Evolutionary conservation across 2,113 vertebrate genomes (phyloP).

Genomic region (Sylvia atricapilla): DNA sequence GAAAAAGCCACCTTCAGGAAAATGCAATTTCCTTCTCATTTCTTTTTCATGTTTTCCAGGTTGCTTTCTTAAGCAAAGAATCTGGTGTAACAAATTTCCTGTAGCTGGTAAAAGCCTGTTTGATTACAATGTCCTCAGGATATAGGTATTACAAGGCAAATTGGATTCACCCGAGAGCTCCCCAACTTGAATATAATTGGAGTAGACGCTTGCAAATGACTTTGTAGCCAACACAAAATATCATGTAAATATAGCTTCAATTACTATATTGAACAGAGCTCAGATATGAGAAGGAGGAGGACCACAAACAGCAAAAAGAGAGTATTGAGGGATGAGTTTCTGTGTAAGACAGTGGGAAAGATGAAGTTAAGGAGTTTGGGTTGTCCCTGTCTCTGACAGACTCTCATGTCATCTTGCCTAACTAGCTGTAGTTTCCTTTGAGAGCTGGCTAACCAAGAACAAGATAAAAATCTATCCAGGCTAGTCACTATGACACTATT

Average conservation of each 20-base stretch:
- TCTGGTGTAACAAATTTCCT: background rate
- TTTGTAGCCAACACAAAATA: background rate
- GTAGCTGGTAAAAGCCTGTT: background rate
- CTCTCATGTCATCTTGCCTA: background rate
- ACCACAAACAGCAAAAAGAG: background rate
- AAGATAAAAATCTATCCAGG: constrained; percentile 5
- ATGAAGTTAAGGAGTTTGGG: background rate
- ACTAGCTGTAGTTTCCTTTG: background rate
- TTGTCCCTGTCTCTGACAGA: background rate
- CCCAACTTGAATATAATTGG: background rate
- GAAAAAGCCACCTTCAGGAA: background rate
- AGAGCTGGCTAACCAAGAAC: background rate
- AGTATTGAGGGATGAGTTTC: background rate
- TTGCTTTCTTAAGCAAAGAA: background rate
- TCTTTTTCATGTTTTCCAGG: background rate
- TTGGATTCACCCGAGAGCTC: background rate
- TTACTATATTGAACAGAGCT: background rate
- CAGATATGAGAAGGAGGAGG: background rate
- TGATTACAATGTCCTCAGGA: background rate
- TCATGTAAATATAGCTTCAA: background rate
- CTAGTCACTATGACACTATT: background rate
- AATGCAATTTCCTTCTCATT: background rate
- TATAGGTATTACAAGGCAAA: background rate
- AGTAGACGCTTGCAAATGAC: background rate
- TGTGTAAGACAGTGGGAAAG: background rate